Percentiles rank a stretch among this genome's conserved stretches.
Conservation (phyloP, 1,140 invertebrate genomes). For the Drosophila equinoxialis region DNA sequence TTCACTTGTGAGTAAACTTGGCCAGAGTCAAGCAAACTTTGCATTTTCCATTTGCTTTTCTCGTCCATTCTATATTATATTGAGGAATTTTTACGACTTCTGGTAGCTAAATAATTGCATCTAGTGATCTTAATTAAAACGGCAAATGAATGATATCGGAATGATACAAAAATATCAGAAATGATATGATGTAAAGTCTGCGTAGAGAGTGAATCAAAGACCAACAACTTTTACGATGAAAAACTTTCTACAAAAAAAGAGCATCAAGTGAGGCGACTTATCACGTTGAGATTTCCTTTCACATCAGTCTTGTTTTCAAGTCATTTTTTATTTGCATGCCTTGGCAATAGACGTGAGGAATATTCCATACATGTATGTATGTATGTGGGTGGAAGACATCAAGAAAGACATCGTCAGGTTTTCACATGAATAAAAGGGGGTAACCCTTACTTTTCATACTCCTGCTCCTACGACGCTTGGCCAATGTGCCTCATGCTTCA, state of each 20-base stretch:
- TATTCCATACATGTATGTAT: neutral
- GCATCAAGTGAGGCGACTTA: slow-evolving; percentile 38
- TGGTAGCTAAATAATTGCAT: neutral
- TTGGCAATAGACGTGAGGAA: slow-evolving; percentile 16
- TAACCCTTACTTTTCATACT: neutral
- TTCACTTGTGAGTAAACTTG: slow-evolving; percentile 59
- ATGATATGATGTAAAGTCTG: no score
- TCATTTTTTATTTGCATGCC: slow-evolving; percentile 30
- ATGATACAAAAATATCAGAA: no score
- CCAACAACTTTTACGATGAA: no score
- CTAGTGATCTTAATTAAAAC: neutral
- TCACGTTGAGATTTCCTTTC: slow-evolving; percentile 16
- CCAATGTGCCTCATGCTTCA: slow-evolving; percentile 2
- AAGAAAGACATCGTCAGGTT: slow-evolving; percentile 24
- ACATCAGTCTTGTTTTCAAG: slow-evolving; percentile 26
- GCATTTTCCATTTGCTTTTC: neutral
- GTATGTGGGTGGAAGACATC: neutral
- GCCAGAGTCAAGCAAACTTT: slow-evolving; percentile 44
- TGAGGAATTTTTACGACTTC: neutral
- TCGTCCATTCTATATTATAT: neutral
- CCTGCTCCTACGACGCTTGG: slow-evolving; percentile 2
- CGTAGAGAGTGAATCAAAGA: no score
- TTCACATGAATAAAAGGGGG: slow-evolving; percentile 30
- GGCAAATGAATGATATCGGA: no score
- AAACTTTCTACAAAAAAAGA: neutral